Evolutionary conservation across 2,888 invertebrate species (phyloP).

Genomic region (Drosophila neutralis): DNA sequence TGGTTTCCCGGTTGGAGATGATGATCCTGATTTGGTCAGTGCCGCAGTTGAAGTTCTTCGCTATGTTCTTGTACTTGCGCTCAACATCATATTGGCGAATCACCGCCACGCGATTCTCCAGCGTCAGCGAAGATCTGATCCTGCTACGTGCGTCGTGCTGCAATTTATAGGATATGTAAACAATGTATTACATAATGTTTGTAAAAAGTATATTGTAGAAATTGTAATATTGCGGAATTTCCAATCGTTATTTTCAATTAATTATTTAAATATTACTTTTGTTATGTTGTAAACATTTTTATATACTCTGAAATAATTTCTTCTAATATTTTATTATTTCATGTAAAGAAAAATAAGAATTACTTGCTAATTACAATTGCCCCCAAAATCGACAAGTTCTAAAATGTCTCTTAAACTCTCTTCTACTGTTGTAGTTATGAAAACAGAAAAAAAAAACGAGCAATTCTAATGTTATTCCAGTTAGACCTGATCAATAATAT

Average conservation of each 20-base stretch:
- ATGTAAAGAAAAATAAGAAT: not conserved
- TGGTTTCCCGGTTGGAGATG: slow-evolving; percentile 76
- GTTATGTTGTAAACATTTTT: not conserved
- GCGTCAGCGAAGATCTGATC: slow-evolving; percentile 58
- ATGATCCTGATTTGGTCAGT: slow-evolving; percentile 83
- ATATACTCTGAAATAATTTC: not conserved
- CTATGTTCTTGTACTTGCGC: slow-evolving; percentile 82
- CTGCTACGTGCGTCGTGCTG: slow-evolving; percentile 45
- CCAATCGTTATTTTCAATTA: not conserved
- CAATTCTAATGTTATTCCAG: slow-evolving; percentile 13
- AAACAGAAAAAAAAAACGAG: not conserved
- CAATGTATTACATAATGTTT: not conserved
- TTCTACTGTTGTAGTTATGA: not conserved
- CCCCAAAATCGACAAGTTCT: not conserved
- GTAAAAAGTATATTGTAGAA: not conserved
- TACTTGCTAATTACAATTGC: not conserved
- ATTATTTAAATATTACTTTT: not conserved
- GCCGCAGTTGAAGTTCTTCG: slow-evolving; percentile 82
- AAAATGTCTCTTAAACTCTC: not conserved
- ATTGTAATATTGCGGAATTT: too few species aligned
- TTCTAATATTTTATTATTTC: not conserved
- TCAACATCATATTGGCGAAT: slow-evolving; percentile 81
- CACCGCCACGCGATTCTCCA: slow-evolving; percentile 81
- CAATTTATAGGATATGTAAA: not conserved
- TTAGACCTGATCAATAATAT: slow-evolving; percentile 30